Evolutionary conservation across 1,140 invertebrate species (phyloP).

Genomic region (Nasonia vitripennis): DNA sequence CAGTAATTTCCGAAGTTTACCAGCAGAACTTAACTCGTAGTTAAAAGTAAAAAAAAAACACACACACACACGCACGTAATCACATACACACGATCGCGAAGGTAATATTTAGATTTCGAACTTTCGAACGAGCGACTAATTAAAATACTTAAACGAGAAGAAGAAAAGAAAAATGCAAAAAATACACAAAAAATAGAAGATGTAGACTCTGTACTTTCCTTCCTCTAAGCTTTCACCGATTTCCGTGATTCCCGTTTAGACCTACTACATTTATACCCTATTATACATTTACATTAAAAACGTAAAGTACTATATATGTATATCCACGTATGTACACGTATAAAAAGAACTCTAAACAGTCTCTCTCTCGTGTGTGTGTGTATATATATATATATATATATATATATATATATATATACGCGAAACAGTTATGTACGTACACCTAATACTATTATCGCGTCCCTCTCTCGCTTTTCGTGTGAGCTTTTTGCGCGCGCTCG

Average conservation of each 20-base stretch:
- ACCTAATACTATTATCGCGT: background rate
- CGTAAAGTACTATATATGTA: background rate
- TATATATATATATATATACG: background rate
- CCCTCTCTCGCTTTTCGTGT: slow-evolving; percentile 30
- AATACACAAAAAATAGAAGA: background rate
- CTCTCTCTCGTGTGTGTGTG: background rate
- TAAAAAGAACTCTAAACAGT: background rate
- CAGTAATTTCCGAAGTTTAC: background rate
- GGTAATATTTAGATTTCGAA: slow-evolving; percentile 28
- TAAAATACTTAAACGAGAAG: background rate
- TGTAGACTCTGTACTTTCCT: background rate
- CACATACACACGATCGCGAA: slow-evolving; percentile 5
- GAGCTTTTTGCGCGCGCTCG: background rate
- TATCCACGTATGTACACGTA: slow-evolving; percentile 8
- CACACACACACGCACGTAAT: slow-evolving; percentile 16
- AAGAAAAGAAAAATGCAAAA: slow-evolving; percentile 2
- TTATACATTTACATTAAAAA: background rate
- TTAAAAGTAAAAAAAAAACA: slow-evolving; percentile 28
- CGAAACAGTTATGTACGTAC: background rate
- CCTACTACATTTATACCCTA: background rate
- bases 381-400: background rate
- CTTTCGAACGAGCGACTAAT: background rate
- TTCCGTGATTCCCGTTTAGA: background rate
- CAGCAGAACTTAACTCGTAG: background rate
- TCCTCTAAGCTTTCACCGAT: slow-evolving; percentile 30